These are phyloP conservation scores for Marasmarcha lunaedactyla DNA, from an alignment of 2,888 invertebrate species.

Conservation along the genomic window DNA sequence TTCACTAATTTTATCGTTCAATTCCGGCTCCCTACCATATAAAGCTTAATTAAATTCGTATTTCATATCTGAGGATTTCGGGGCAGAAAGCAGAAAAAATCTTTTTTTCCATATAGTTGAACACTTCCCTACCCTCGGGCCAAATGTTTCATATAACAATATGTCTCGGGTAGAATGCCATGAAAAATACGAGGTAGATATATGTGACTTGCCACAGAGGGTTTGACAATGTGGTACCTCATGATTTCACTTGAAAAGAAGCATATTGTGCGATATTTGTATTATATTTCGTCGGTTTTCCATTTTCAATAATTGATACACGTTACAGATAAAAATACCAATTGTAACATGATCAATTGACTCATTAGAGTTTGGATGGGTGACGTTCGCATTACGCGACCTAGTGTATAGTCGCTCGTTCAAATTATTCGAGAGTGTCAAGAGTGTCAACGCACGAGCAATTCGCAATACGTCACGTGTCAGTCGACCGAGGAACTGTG, in stretches of 20 bases:
- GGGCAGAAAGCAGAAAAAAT: slow-evolving; percentile 29
- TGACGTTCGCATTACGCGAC: too few relatives aligned
- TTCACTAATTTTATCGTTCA: slow-evolving; percentile 28
- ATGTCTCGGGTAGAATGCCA: slow-evolving; percentile 17
- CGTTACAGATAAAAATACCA: too few relatives aligned
- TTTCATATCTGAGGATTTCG: slow-evolving; percentile 36
- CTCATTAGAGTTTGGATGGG: too few relatives aligned
- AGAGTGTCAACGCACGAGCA: not conserved
- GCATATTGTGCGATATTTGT: too few relatives aligned
- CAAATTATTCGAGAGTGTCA: not conserved
- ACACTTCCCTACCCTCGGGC: slow-evolving; percentile 32
- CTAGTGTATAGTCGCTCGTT: not conserved
- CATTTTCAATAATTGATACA: too few relatives aligned
- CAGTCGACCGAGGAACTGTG: not conserved
- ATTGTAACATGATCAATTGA: too few relatives aligned
- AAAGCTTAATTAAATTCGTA: slow-evolving; percentile 51
- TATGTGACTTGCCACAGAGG: not conserved
- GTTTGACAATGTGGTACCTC: not conserved
- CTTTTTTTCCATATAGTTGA: slow-evolving; percentile 49
- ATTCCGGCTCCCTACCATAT: slow-evolving; percentile 29
- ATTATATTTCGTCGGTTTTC: too few relatives aligned
- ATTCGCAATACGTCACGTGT: not conserved
- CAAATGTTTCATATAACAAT: slow-evolving; percentile 31
- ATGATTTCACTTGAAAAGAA: too few relatives aligned
- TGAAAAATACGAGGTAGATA: slow-evolving; percentile 21